These are phyloP conservation scores for Cercopithecus neglectus DNA, from an alignment of 2,797 vertebrate species.

Conservation along the genomic window DNA sequence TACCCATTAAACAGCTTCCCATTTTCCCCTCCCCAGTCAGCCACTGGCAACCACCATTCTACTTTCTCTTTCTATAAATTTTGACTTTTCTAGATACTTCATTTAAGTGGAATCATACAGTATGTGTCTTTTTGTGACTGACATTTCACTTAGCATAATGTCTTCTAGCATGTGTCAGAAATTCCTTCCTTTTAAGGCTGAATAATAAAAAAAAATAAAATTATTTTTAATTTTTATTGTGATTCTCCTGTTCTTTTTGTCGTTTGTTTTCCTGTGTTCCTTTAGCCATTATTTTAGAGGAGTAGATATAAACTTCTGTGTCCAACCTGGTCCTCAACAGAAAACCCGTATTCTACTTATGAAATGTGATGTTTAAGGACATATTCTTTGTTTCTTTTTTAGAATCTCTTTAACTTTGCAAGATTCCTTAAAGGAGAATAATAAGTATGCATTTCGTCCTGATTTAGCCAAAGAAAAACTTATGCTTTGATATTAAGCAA, in stretches of 20 bases:
- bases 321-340: conserved; percentile 5
- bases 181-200: conserved; percentile 23
- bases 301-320: conserved; percentile 50
- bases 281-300: conserved; percentile 1
- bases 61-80: conserved; percentile 45
- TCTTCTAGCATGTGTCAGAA: background rate
- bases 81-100: background rate
- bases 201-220: background rate
- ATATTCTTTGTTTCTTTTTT: conserved; percentile 37
- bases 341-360: conserved; percentile 27
- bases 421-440: background rate
- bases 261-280: background rate
- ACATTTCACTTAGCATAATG: background rate
- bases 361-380: conserved; percentile 9
- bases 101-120: background rate
- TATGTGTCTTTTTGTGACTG: background rate
- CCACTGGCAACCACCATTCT: background rate
- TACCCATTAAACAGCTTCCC: background rate
- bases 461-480: background rate
- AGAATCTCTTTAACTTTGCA: conserved; percentile 24
- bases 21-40: background rate
- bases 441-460: background rate
- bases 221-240: background rate
- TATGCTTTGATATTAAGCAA: conserved; percentile 6
- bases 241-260: background rate